A percentile compares a stretch with the other conserved stretches of the same genome.
Evolutionary conservation across 2,888 invertebrate genomes (phyloP).

Genomic region (Pristionchus fissidentatus): DNA sequence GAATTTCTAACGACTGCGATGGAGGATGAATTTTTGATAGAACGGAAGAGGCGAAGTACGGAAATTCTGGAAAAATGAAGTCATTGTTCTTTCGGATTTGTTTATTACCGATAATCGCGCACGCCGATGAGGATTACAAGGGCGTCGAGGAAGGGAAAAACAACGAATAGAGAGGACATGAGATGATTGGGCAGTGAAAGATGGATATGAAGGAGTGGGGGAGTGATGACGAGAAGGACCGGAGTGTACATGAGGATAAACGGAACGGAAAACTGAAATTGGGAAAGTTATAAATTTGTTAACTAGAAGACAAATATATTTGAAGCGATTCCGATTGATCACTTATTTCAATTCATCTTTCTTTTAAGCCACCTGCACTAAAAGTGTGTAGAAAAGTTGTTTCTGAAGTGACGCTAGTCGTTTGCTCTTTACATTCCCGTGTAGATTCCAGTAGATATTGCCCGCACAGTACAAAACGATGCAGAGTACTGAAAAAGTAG

Average conservation of each 20-base stretch:
- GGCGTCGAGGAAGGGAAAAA: not conserved
- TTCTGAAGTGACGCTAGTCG: not conserved
- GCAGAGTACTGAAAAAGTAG: not conserved
- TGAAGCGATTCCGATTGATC: too few relatives aligned
- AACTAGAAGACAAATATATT: not conserved
- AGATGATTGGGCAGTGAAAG: not conserved
- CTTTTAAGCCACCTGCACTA: not conserved
- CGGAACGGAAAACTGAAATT: not conserved
- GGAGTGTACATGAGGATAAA: not conserved
- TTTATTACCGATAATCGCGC: not conserved
- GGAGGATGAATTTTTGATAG: too few relatives aligned
- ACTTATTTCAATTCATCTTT: too few relatives aligned
- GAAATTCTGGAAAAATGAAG: too few relatives aligned
- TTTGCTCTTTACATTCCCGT: not conserved
- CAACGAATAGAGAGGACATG: slow-evolving; percentile 6
- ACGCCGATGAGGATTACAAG: slow-evolving; percentile 8
- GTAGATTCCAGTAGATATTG: not conserved
- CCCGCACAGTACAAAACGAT: slow-evolving; percentile 1
- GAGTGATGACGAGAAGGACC: not conserved
- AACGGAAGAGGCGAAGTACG: too few relatives aligned
- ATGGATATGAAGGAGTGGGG: not conserved
- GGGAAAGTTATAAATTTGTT: not conserved
- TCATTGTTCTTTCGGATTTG: too few relatives aligned
- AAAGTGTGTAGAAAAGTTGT: not conserved
- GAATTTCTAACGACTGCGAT: too few relatives aligned